Conservation (phyloP, 1,140 invertebrate species). For the Zaprionus taronus region DNA sequence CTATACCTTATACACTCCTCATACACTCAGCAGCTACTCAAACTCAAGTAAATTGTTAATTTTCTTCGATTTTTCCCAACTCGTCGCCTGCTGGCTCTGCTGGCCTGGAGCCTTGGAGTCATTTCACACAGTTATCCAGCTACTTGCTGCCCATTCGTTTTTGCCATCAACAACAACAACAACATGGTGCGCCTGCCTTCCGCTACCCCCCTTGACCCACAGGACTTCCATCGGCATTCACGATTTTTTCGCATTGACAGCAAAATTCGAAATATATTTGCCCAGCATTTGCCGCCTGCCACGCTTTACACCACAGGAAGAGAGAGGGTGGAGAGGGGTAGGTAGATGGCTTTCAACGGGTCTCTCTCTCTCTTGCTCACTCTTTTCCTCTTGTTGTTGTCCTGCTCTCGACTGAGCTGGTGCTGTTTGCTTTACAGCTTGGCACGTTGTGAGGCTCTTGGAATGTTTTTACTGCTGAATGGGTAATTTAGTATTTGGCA, state of each 20-base stretch:
- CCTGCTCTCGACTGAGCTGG: conserved; percentile 17
- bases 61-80: conserved; percentile 15
- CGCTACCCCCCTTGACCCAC: neutral
- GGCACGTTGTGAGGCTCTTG: conserved; percentile 52
- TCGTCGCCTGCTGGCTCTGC: conserved; percentile 4
- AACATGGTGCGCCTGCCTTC: neutral
- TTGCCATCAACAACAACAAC: conserved; percentile 43
- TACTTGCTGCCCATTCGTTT: conserved; percentile 45
- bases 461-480: conserved; percentile 81
- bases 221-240: conserved; percentile 41
- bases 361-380: neutral
- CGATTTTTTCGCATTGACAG: conserved; percentile 78
- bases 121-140: conserved; percentile 27
- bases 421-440: conserved; percentile 55
- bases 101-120: neutral
- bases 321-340: neutral
- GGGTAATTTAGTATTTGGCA: conserved; percentile 83
- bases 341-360: conserved; percentile 51
- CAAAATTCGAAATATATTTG: conserved; percentile 81
- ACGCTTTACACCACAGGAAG: conserved; percentile 65
- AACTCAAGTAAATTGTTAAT: conserved; percentile 27
- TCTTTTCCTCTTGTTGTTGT: conserved; percentile 7
- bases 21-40: conserved; percentile 12
- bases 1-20: neutral
- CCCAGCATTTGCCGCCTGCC: conserved; percentile 60